phyloP scores from a whole-genome alignment of 2,113 vertebrate genomes.

The Rafetus swinhoei region DNA sequence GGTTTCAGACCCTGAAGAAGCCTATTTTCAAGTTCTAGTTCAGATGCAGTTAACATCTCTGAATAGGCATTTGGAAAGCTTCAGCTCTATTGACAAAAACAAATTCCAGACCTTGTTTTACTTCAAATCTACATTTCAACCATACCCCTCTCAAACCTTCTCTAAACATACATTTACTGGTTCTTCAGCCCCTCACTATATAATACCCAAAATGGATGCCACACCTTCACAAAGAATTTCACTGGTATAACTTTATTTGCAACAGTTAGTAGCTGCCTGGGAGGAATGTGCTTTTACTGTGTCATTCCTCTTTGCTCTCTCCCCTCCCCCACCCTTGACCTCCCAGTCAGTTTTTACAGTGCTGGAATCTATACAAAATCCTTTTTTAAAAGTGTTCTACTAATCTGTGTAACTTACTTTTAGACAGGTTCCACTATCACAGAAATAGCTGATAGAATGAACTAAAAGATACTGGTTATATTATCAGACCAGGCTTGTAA shows the following conservation, averaged over 20 bases:
- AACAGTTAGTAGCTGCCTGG: neutral
- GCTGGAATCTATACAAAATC: neutral
- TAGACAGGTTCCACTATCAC: neutral
- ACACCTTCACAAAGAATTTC: neutral
- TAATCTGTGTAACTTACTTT: neutral
- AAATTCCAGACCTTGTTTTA: neutral
- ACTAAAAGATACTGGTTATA: slow-evolving; percentile 26
- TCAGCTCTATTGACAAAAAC: neutral
- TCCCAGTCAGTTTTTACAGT: neutral
- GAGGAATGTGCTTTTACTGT: neutral
- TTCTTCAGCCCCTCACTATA: neutral
- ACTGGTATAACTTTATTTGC: neutral
- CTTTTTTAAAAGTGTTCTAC: neutral
- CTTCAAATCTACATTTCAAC: neutral
- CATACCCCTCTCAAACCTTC: neutral
- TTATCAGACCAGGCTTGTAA: slow-evolving; percentile 43
- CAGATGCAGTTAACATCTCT: neutral
- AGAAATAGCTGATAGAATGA: neutral
- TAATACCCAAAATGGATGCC: neutral
- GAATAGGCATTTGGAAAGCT: neutral
- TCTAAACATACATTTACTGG: neutral
- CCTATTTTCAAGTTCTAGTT: neutral
- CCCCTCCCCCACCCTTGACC: too few relatives aligned
- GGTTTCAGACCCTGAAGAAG: neutral
- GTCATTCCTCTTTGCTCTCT: neutral